phyloP scores from a whole-genome alignment of 2,888 invertebrate genomes.

The Abrostola tripartita region DNA sequence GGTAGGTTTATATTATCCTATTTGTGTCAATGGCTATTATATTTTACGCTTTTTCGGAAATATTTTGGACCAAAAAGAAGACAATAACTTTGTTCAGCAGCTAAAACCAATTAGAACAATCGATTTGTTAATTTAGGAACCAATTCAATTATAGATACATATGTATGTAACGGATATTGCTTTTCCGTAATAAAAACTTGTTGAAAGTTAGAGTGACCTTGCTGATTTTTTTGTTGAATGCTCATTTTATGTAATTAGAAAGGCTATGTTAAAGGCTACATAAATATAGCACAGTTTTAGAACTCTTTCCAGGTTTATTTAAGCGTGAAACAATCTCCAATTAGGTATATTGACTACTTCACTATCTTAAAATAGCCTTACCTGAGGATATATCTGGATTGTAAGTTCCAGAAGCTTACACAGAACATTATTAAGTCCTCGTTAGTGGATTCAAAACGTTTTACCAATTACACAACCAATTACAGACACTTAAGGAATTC shows the following conservation, averaged over 20 bases:
- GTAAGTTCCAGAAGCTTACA: not conserved
- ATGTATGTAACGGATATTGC: slow-evolving; percentile 54
- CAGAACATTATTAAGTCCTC: not conserved
- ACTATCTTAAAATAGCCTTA: not conserved
- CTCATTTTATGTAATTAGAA: slow-evolving; percentile 52
- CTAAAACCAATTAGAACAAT: not conserved
- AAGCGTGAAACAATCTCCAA: slow-evolving; percentile 3
- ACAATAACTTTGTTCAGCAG: too few species aligned
- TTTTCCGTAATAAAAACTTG: slow-evolving; percentile 60
- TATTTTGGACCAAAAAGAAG: too few species aligned
- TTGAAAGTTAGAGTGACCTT: slow-evolving; percentile 62
- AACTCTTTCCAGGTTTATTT: slow-evolving; percentile 21
- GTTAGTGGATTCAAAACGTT: too few species aligned
- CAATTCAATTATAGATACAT: slow-evolving; percentile 44
- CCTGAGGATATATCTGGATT: not conserved
- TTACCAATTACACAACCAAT: too few species aligned
- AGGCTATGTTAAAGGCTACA: slow-evolving; percentile 38
- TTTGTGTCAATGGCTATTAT: too few species aligned
- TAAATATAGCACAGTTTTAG: slow-evolving; percentile 30
- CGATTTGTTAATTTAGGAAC: not conserved
- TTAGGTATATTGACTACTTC: not conserved
- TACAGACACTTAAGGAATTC: too few species aligned
- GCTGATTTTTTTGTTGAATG: slow-evolving; percentile 38
- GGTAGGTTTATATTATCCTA: too few species aligned
- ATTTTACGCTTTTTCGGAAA: too few species aligned